Percentiles rank a stretch among this genome's conserved stretches.
Evolutionary conservation across 2,797 vertebrate genomes (phyloP).

Genomic region (Thalassophryne amazonica): DNA sequence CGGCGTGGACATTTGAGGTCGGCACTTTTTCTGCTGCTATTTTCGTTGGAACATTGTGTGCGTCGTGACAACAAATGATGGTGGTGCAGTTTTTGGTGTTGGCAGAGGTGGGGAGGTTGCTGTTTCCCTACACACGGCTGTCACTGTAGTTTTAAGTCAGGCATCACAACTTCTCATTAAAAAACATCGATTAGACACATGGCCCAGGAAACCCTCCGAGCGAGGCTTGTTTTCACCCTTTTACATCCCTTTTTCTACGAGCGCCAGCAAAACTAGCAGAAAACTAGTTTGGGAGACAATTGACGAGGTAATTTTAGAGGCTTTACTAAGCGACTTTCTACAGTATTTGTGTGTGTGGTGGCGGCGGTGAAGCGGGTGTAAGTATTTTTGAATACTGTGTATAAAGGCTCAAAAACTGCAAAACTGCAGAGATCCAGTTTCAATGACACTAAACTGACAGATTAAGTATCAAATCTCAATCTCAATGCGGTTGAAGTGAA

Average conservation of each 20-base stretch:
- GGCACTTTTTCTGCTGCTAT: slow-evolving; percentile 59
- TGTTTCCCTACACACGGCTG: slow-evolving; percentile 54
- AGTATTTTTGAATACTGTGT: too few species aligned
- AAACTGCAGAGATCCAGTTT: slow-evolving; percentile 61
- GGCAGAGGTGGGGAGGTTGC: slow-evolving; percentile 14
- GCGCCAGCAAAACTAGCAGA: slow-evolving; percentile 36
- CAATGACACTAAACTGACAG: slow-evolving; percentile 65
- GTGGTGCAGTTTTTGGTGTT: slow-evolving; percentile 44
- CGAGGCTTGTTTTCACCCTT: slow-evolving; percentile 59
- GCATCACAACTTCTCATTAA: slow-evolving; percentile 68
- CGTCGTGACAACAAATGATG: slow-evolving; percentile 59
- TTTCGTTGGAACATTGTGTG: slow-evolving; percentile 48
- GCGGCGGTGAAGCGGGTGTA: too few species aligned
- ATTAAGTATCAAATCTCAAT: slow-evolving; percentile 61
- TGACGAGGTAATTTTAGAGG: slow-evolving; percentile 71
- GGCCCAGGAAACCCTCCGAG: slow-evolving; percentile 59
- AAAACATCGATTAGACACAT: slow-evolving; percentile 65
- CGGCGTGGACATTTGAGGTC: slow-evolving; percentile 52
- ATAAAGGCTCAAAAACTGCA: too few species aligned
- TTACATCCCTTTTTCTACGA: slow-evolving; percentile 40
- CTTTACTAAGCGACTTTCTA: slow-evolving; percentile 35
- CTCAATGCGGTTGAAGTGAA: slow-evolving; percentile 44
- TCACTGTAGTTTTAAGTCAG: slow-evolving; percentile 66
- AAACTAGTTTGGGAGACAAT: slow-evolving; percentile 39
- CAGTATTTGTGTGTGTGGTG: too few species aligned